A percentile compares a stretch with the other conserved stretches of the same genome.
These are phyloP conservation scores for Epistrophella euchroma DNA, from an alignment of 2,888 invertebrate genomes.

Conservation along the genomic window DNA sequence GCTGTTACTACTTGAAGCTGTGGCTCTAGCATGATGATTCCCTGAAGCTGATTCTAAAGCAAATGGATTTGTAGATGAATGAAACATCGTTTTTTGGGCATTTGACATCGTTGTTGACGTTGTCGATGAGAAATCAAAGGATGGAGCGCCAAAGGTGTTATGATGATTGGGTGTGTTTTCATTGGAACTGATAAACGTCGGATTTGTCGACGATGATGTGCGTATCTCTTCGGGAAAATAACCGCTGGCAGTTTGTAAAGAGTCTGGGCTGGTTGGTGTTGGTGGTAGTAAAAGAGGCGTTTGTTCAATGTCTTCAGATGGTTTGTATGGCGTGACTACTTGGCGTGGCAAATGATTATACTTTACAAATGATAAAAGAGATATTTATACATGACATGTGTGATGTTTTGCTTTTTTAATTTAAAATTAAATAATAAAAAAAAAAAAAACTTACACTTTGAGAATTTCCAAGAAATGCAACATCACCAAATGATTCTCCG, in stretches of 20 bases:
- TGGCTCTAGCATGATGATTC: conserved; percentile 75
- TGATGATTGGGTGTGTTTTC: conserved; percentile 83
- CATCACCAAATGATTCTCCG: conserved; percentile 98
- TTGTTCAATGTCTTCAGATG: conserved; percentile 92
- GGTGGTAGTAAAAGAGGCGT: conserved; percentile 87
- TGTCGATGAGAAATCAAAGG: conserved; percentile 81
- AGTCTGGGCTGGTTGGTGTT: conserved; percentile 84
- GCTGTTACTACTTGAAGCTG: conserved; percentile 67
- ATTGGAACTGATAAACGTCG: conserved; percentile 83
- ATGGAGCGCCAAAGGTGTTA: conserved; percentile 80
- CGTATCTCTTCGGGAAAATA: conserved; percentile 82
- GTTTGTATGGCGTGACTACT: conserved; percentile 94
- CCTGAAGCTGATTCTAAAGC: conserved; percentile 75
- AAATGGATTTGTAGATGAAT: conserved; percentile 83
- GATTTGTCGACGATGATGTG: conserved; percentile 81
- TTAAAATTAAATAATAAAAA: background rate
- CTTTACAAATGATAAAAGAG: conserved; percentile 80
- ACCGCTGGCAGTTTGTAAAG: conserved; percentile 83
- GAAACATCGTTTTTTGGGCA: conserved; percentile 69
- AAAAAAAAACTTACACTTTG: conserved; percentile 81
- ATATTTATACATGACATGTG: background rate
- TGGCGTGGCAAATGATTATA: conserved; percentile 93
- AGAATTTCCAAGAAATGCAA: conserved; percentile 86
- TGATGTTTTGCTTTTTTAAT: conserved; percentile 14
- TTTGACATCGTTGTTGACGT: conserved; percentile 58